Evolutionary conservation across 2,113 vertebrate species (phyloP), one percentile per base, ranked within the genome.

Genomic region (Perccottus glenii): DNA sequence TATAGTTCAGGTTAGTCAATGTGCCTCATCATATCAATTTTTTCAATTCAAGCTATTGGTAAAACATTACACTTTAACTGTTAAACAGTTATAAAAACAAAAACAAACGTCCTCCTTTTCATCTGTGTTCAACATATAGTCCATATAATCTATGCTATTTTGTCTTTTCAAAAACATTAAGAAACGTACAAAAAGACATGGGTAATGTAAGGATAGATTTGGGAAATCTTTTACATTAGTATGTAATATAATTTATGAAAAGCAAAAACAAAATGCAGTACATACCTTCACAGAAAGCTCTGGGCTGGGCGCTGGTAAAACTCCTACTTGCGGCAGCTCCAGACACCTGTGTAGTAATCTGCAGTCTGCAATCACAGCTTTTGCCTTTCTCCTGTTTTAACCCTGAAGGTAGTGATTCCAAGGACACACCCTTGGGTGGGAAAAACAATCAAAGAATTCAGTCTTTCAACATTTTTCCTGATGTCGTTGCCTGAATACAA

Each of bases 341-440:
- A 11, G 35, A 33, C 45, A 76, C 62, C 72, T 62, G 81, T 73
- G 44, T 77, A 1, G 53, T 52, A 65, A 66, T 27, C 42, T 6
- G 35, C 73, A 32, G 64, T 57, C 2, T 60, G 35, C 40, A 74
- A 76, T 74, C 76, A 67, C 87, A 76, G 75, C 76, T 72, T 59
- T 70, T 45, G 69, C 69, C 59, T 50, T 73, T 48, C 61, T 36
- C 43, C 55, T 55, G 60, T 91, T 91, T 88, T 88, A 85, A 87
- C 68, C 85, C 93, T 81, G 84, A 80, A 90, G 91, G 92, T 93
- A 90, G 93, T 89, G 92, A 92, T 70, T 78, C 81, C 88, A 89
- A 88, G 92, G 91, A 83, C 91, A 89, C 90, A 91, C 91, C 71
- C 86, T 88, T 96, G 96, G 91, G 96, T 94, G 93, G 93, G 59